These are phyloP conservation scores for Himalopsyche tibetana DNA, from an alignment of 2,888 invertebrate genomes.

Conservation along the genomic window DNA sequence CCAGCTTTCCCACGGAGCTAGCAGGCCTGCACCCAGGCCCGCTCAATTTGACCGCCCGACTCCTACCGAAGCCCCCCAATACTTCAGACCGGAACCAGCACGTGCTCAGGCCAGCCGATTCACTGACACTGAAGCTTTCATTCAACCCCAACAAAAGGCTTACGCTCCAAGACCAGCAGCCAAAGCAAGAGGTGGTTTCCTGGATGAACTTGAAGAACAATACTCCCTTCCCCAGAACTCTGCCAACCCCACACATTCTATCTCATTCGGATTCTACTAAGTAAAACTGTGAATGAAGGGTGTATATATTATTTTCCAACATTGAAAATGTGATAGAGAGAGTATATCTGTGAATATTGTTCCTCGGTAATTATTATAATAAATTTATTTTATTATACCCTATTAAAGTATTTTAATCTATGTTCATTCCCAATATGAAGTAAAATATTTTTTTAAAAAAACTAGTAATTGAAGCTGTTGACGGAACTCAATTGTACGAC, in stretches of 20 bases:
- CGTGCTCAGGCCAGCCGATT: constrained; percentile 66
- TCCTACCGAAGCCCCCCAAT: constrained; percentile 66
- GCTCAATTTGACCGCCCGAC: constrained; percentile 66
- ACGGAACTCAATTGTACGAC: too few relatives aligned
- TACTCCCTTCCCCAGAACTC: constrained; percentile 83
- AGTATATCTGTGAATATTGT: constrained; percentile 49
- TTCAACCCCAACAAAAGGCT: constrained; percentile 61
- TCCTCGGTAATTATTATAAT: constrained; percentile 64
- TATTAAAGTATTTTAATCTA: not conserved
- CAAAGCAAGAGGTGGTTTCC: constrained; percentile 77
- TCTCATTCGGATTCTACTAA: constrained; percentile 89
- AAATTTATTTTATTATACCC: constrained; percentile 54
- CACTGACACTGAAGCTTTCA: constrained; percentile 68
- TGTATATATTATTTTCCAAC: constrained; percentile 27
- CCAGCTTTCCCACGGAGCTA: constrained; percentile 68
- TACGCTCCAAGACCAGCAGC: constrained; percentile 66
- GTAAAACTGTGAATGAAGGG: not conserved
- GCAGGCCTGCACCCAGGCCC: constrained; percentile 70
- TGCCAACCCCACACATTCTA: constrained; percentile 85
- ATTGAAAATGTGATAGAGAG: constrained; percentile 47
- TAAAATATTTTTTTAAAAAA: too few relatives aligned
- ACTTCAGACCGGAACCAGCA: constrained; percentile 67
- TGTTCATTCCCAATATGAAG: not conserved
- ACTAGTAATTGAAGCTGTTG: too few relatives aligned
- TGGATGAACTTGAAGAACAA: constrained; percentile 89